Base-by-base conservation (phyloP, 2,113 vertebrate genomes). In the Guaruba guarouba region DNA sequence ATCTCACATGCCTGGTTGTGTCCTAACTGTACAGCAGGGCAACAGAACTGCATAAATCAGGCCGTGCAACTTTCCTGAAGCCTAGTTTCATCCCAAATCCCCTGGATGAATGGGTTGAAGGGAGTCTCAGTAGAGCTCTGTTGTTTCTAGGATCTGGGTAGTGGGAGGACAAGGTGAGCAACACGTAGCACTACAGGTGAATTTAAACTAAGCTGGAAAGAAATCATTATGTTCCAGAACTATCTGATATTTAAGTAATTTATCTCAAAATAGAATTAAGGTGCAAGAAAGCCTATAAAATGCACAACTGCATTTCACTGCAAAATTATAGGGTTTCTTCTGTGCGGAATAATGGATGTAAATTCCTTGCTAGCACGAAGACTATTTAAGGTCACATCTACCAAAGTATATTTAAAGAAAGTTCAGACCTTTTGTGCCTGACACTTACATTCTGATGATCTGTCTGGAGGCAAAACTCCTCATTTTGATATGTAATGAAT, bases 401-500 rank as follows among this genome's bases (percentile, higher is more conserved):
- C 86, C 57, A 37, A 69, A 49, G 46, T 19, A 13, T 48, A 27
- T 62, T 7, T 71, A 66, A 91, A 95, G 66, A 73, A 91, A 95
- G 84, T 85, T 85, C 67, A 86, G 55, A 68, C 27, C 83, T 95
- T 96, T 95, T 81, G 57, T 93, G 54, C 87, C 91, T 88, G 48
- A 93, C 74, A 44, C 87, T 93, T 86, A 83, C 15, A 64, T 91
- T 91, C 93, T 95, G 89, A 92, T 97, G 96, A 92, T 97, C 95
- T 94, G 91, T 97, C 96, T 86, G 67, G 89, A 96, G 93, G 84
- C 68, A 90, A 93, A 96, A 63, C 67, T 97, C 92, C 92, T 95
- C 82, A 71, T 97, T 97, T 96, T 97, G 92, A 78, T 95, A 84
- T 59, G 88, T 95, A 97, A 95, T 97, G 97, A 97, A 93, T 95